Conservation (phyloP, 2,888 invertebrate genomes). For the Bombylius major region DNA sequence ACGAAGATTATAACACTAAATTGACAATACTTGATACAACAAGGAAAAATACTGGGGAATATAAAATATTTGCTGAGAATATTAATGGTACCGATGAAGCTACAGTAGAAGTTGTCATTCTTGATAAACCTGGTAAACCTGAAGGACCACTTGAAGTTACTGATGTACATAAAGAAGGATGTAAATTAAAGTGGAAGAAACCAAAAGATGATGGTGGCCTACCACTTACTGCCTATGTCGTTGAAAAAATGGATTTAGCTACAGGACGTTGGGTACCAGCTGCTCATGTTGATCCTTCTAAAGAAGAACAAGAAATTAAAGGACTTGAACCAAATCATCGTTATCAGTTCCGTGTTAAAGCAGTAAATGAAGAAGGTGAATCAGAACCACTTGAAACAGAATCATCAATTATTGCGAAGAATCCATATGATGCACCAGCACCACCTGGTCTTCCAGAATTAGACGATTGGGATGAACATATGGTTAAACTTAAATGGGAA, state of each 20-base stretch:
- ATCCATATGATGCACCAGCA: conserved; percentile 85
- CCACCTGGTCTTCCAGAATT: conserved; percentile 85
- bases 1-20: conserved; percentile 85
- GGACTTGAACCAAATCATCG: conserved; percentile 90
- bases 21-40: conserved; percentile 66
- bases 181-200: conserved; percentile 85
- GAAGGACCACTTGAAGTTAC: conserved; percentile 85
- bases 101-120: conserved; percentile 78
- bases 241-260: conserved; percentile 88
- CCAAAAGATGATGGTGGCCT: conserved; percentile 94
- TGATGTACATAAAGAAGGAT: conserved; percentile 87
- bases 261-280: conserved; percentile 84
- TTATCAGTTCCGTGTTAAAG: conserved; percentile 95
- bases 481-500: conserved; percentile 83
- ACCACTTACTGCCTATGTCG: conserved; percentile 76
- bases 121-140: conserved; percentile 45
- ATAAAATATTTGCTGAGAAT: conserved; percentile 85
- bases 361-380: conserved; percentile 93
- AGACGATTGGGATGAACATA: conserved; percentile 82
- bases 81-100: conserved; percentile 89
- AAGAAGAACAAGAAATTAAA: conserved; percentile 63
- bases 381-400: conserved; percentile 91
- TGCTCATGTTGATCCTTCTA: conserved; percentile 68
- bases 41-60: conserved; percentile 78
- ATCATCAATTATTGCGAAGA: conserved; percentile 82